Evolutionary conservation across 1,140 invertebrate species (phyloP).

Genomic region (Drosophila nigrodunni): DNA sequence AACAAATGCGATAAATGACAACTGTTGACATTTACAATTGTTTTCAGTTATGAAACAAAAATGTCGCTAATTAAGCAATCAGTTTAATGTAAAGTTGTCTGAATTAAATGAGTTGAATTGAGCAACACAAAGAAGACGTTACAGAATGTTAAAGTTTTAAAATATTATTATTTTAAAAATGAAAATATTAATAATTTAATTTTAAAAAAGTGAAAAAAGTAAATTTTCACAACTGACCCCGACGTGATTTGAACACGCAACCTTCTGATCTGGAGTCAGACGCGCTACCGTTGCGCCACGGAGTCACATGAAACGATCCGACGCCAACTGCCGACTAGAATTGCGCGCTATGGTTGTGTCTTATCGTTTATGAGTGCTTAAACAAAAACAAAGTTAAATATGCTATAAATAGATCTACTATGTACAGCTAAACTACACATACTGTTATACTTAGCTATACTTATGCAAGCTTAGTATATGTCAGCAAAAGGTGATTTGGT

Average conservation of each 20-base stretch:
- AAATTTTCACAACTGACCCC: constrained; percentile 88
- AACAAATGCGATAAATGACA: constrained; percentile 55
- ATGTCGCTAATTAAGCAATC: constrained; percentile 70
- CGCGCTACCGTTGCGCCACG: constrained; percentile 99
- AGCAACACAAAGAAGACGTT: not conserved
- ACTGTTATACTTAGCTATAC: not conserved
- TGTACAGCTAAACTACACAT: not conserved
- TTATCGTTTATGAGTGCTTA: constrained; percentile 7
- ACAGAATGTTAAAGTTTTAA: not conserved
- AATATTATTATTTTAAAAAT: constrained; percentile 2
- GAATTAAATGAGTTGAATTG: constrained; percentile 10
- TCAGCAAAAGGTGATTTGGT: constrained; percentile 3
- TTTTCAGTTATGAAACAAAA: constrained; percentile 61
- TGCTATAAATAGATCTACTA: constrained; percentile 15
- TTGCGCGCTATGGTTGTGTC: not conserved
- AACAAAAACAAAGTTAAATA: constrained; percentile 9
- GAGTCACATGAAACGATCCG: constrained; percentile 86
- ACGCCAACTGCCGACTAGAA: constrained; percentile 31
- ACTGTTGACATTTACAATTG: constrained; percentile 76
- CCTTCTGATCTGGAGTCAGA: constrained; percentile 99
- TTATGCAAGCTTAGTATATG: not conserved
- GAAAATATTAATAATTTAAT: not conserved
- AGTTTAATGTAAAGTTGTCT: constrained; percentile 21
- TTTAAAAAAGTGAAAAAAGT: constrained; percentile 13
- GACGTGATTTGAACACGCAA: constrained; percentile 99